Base-by-base conservation (phyloP, 1,140 invertebrate genomes). In the Zophobas atratus region DNA sequence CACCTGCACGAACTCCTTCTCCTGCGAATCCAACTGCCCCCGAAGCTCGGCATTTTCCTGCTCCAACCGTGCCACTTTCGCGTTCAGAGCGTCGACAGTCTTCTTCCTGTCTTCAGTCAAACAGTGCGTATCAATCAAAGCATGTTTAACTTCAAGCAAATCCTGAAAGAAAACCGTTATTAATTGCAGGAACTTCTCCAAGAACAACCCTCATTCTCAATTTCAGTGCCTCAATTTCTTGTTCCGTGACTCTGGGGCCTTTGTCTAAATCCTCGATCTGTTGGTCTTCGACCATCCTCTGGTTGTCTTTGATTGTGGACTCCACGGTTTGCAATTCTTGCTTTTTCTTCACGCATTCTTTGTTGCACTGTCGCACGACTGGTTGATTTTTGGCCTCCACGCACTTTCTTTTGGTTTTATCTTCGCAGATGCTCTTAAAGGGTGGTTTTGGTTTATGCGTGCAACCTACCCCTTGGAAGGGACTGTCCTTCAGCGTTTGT, bases 31-130 rank as follows among this genome's bases (percentile, higher is more conserved):
- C 39, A 67, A 5, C 20, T 32, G 8, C 39, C 20, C 33, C 6
- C 43, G 38, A 20, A 67, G 39, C 6, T 67, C 60, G 1, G 8
- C 60, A 1, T 67, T 67, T 67, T 67, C 2, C 20, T 33, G 38
- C 60, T 67, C 60, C 20, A 33, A 38, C 20, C 43, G 6, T 2
- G 38, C 3, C 33, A 67, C 5, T 43, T 67, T 67, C 8, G 1
- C 20, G 4, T 67, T 6, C 1, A 67, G 60, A 38, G 2, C 43
- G 3, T 67, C 60, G 8, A 67, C n/a, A 2, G 60, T 67, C 32
- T 67, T 67, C 39, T 67, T 67, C 20, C 60, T 67, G 38, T 67
- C 60, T 67, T 67, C 38, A 0, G 60, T 67, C 60, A 67, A 48
- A 8, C 60, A 67, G 20, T 67, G 60, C 32, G 60, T 67, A 20